Evolutionary conservation across 2,113 vertebrate species (phyloP).

Genomic region (Atlantisia rogersi): DNA sequence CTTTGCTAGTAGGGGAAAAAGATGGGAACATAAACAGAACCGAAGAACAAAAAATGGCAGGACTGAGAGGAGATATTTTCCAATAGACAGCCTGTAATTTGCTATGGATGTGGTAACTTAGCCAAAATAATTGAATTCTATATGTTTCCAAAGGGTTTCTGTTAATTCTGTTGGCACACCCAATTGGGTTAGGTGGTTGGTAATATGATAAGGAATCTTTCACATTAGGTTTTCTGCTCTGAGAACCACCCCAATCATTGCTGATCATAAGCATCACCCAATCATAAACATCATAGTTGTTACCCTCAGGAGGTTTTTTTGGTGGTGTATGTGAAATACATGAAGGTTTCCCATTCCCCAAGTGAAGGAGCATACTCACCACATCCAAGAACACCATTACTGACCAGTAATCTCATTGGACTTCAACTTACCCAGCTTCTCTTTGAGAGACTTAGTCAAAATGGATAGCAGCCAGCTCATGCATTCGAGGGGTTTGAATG

Average conservation of each 20-base stretch:
- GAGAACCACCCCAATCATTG: background rate
- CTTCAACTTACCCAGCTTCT: background rate
- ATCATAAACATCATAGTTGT: background rate
- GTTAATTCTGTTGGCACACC: background rate
- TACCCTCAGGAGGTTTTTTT: background rate
- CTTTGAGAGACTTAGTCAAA: background rate
- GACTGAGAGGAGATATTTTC: slow-evolving; percentile 55
- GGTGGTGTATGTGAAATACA: background rate
- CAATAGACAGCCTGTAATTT: slow-evolving; percentile 68
- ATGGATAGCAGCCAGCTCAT: background rate
- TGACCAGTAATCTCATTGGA: background rate
- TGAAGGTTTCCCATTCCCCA: background rate
- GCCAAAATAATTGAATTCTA: slow-evolving; percentile 49
- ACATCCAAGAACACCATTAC: background rate
- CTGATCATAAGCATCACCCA: background rate
- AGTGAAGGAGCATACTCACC: background rate
- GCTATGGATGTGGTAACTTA: slow-evolving; percentile 56
- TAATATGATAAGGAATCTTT: slow-evolving; percentile 39
- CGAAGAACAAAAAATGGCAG: slow-evolving; percentile 43
- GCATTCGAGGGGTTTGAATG: background rate
- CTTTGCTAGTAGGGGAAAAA: slow-evolving; percentile 48
- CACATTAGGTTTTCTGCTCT: background rate
- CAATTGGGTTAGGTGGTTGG: background rate
- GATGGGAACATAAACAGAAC: slow-evolving; percentile 58
- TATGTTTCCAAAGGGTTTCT: slow-evolving; percentile 35